Evolutionary conservation across 2,888 invertebrate genomes (phyloP).

Genomic region (Apodemia zela): DNA sequence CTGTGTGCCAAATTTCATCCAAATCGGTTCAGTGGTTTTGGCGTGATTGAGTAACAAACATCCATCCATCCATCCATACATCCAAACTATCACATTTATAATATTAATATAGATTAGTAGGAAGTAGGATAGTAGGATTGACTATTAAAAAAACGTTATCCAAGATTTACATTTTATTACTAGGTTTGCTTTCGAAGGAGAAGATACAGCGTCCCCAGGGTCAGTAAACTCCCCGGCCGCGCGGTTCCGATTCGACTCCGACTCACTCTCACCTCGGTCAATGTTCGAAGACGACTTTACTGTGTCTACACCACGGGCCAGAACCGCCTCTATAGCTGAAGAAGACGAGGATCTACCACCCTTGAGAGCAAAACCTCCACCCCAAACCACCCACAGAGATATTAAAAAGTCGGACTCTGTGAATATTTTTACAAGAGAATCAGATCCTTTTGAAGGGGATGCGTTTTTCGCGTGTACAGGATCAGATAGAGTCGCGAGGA

Average conservation of each 20-base stretch:
- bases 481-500: conserved; percentile 63
- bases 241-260: conserved; percentile 70
- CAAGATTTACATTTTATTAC: background rate
- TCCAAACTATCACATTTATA: too few species aligned
- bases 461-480: conserved; percentile 88
- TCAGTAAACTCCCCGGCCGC: conserved; percentile 56
- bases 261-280: conserved; percentile 65
- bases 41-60: too few species aligned
- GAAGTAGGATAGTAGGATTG: too few species aligned
- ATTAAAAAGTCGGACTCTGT: conserved; percentile 94
- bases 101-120: too few species aligned
- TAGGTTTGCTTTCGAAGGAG: conserved; percentile 66
- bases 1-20: too few species aligned
- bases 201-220: conserved; percentile 60
- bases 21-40: too few species aligned
- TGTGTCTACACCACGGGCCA: conserved; percentile 53
- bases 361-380: conserved; percentile 50
- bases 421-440: conserved; percentile 92
- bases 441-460: conserved; percentile 93
- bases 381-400: conserved; percentile 72
- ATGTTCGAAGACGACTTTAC: conserved; percentile 83
- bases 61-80: too few species aligned
- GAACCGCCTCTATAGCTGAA: conserved; percentile 72
- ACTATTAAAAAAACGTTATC: too few species aligned
- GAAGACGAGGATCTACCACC: conserved; percentile 71